These are phyloP conservation scores for Zophobas atratus DNA, from an alignment of 1,140 invertebrate genomes.

Conservation along the genomic window DNA sequence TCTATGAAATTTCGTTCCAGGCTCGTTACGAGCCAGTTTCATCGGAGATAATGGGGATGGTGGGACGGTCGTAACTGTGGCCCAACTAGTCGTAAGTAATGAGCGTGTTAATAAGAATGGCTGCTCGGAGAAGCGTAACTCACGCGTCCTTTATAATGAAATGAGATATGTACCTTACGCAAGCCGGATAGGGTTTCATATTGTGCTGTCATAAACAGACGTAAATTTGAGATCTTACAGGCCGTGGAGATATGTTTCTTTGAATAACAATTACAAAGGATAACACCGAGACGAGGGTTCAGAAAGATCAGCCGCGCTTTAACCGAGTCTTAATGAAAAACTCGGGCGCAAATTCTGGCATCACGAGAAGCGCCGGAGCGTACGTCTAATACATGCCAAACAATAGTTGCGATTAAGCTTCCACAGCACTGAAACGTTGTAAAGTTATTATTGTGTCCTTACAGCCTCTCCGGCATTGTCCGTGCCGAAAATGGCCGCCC, in stretches of 20 bases:
- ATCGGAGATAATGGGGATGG: neutral
- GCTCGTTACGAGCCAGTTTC: neutral
- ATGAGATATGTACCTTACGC: conserved; percentile 6
- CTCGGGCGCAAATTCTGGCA: neutral
- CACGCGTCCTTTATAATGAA: neutral
- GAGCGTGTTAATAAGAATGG: conserved; percentile 13
- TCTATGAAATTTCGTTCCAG: neutral
- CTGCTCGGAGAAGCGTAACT: conserved; percentile 6
- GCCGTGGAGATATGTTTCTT: neutral
- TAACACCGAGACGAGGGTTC: neutral
- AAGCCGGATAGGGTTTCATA: conserved; percentile 3
- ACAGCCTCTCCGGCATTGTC: conserved; percentile 14
- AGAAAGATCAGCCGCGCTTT: neutral
- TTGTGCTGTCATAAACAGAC: conserved; percentile 8
- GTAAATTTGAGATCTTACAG: conserved; percentile 2
- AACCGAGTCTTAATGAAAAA: too few species aligned
- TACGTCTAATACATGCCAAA: conserved; percentile 25
- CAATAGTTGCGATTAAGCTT: conserved; percentile 23
- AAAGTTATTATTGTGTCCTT: conserved; percentile 39
- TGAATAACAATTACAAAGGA: conserved; percentile 12
- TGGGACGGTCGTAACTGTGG: neutral
- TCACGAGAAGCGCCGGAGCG: neutral
- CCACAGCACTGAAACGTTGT: conserved; percentile 12
- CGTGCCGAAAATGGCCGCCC: conserved; percentile 11
- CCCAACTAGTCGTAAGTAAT: conserved; percentile 9